phyloP scores from a whole-genome alignment of 2,888 invertebrate genomes.

The Philonicus albiceps region DNA sequence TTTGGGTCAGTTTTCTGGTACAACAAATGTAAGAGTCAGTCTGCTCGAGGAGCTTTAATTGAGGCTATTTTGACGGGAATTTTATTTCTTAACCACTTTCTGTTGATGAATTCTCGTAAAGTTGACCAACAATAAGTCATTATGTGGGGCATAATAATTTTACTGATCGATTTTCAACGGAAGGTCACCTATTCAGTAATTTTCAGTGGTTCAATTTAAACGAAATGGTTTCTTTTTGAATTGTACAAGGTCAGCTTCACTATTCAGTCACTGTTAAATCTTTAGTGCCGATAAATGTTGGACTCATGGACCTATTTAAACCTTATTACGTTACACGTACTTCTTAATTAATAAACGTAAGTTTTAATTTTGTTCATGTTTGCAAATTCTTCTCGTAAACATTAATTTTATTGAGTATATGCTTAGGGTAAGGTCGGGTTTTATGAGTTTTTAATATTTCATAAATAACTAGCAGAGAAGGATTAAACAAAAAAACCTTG shows the following conservation, averaged over 20 bases:
- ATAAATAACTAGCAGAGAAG: too few relatives aligned
- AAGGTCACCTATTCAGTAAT: neutral
- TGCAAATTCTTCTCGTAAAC: neutral
- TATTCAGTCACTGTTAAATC: neutral
- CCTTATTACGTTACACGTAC: neutral
- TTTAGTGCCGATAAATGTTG: neutral
- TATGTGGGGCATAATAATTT: neutral
- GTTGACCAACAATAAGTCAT: neutral
- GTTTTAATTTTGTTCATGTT: neutral
- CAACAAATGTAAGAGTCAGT: neutral
- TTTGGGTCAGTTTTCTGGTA: conserved; percentile 13
- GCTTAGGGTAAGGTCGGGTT: neutral
- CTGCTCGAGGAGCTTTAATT: neutral
- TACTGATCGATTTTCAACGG: neutral
- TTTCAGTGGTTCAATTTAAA: neutral
- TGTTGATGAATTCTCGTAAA: neutral
- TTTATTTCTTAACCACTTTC: neutral
- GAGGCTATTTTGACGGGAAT: neutral
- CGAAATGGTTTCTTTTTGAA: neutral
- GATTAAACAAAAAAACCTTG: too few relatives aligned
- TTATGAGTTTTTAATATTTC: neutral
- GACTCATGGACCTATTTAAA: neutral
- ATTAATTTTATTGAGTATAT: neutral
- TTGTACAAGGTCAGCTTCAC: neutral
- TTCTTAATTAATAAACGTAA: neutral